Percentiles rank a stretch among this genome's conserved stretches.
Evolutionary conservation across 2,797 vertebrate species (phyloP).

Genomic region (Alosa sapidissima): DNA sequence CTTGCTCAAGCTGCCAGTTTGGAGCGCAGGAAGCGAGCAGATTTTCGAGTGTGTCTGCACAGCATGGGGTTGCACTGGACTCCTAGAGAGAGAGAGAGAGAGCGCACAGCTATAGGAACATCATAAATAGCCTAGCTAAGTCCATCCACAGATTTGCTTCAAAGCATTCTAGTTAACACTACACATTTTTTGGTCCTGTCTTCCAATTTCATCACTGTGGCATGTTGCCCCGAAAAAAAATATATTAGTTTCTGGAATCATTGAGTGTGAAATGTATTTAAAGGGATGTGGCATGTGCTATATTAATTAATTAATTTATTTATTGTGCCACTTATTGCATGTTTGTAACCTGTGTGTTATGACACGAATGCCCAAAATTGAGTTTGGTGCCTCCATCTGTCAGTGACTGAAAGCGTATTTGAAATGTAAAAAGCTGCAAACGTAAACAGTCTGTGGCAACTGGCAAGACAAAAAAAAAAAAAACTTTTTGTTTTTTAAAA

Average conservation of each 20-base stretch:
- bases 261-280: conserved; percentile 13
- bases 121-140: not conserved
- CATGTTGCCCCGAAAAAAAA: not conserved
- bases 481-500: not conserved
- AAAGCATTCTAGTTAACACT: not conserved
- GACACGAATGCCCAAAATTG: not conserved
- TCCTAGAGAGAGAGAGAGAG: conserved; percentile 13
- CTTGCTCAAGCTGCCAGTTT: conserved; percentile 64
- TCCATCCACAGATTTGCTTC: not conserved
- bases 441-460: conserved; percentile 8
- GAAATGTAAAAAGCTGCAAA: conserved; percentile 19
- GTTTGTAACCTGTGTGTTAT: conserved; percentile 12
- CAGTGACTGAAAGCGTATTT: conserved; percentile 20
- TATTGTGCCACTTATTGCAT: not conserved
- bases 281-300: not conserved
- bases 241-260: not conserved
- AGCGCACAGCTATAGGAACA: not conserved
- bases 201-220: not conserved
- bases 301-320: conserved; percentile 13
- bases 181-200: not conserved
- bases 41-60: conserved; percentile 62
- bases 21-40: conserved; percentile 58
- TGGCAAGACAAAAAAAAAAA: not conserved
- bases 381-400: conserved; percentile 11
- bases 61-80: conserved; percentile 55